phyloP scores from a whole-genome alignment of 2,888 invertebrate species.

The Latheticus oryzae region DNA sequence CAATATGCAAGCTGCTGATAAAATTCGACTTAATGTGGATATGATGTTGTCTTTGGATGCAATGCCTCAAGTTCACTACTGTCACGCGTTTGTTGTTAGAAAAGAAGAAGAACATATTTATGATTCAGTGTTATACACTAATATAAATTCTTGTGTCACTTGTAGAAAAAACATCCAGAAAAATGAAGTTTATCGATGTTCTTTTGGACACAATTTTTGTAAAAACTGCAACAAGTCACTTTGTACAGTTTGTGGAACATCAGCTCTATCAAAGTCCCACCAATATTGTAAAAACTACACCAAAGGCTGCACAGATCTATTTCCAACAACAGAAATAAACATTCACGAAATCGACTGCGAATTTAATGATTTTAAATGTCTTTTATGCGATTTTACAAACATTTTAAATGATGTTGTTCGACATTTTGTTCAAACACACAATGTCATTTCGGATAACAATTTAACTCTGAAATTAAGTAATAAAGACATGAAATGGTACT shows the following conservation, averaged over 20 bases:
- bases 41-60: constrained; percentile 42
- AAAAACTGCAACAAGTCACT: constrained; percentile 50
- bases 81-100: constrained; percentile 38
- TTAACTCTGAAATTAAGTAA: constrained; percentile 43
- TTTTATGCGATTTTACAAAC: constrained; percentile 47
- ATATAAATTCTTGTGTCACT: constrained; percentile 1
- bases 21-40: constrained; percentile 42
- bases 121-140: constrained; percentile 30
- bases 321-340: constrained; percentile 44
- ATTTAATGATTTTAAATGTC: constrained; percentile 53
- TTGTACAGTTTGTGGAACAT: constrained; percentile 52
- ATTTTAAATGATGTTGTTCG: constrained; percentile 43
- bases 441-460: constrained; percentile 46
- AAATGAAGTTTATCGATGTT: constrained; percentile 47
- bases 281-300: constrained; percentile 52
- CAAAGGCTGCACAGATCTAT: constrained; percentile 51
- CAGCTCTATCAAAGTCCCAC: constrained; percentile 46
- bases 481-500: constrained; percentile 51
- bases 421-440: constrained; percentile 51
- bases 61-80: constrained; percentile 42
- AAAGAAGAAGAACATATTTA: constrained; percentile 40
- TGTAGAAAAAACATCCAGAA: constrained; percentile 21
- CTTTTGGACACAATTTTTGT: constrained; percentile 52
- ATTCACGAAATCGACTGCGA: constrained; percentile 54
- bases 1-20: constrained; percentile 2